These are phyloP conservation scores for Isaurus tuberculatus DNA, from an alignment of 92 coral and sea anemone genomes.

Conservation along the genomic window DNA sequence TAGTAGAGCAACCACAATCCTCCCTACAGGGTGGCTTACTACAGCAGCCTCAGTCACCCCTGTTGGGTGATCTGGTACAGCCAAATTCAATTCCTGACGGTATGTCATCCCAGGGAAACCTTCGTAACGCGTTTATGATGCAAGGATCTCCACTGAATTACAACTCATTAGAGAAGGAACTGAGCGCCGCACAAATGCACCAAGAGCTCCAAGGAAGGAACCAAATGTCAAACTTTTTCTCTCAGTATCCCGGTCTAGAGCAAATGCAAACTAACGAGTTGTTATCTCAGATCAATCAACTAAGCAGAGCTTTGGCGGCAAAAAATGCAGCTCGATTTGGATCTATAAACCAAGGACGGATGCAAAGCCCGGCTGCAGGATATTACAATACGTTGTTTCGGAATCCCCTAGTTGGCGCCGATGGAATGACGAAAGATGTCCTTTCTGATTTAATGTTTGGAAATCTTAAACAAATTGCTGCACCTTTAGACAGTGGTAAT, in stretches of 20 bases:
- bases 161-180: conserved; percentile 17
- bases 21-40: neutral
- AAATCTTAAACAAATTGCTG: conserved; percentile 67
- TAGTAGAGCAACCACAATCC: neutral
- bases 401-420: conserved; percentile 83
- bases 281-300: conserved; percentile 25
- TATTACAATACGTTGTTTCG: conserved; percentile 55
- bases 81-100: neutral
- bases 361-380: conserved; percentile 31
- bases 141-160: conserved; percentile 9
- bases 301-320: conserved; percentile 24
- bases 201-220: conserved; percentile 14
- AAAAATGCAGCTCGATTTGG: conserved; percentile 10
- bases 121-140: conserved; percentile 9
- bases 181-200: conserved; percentile 34
- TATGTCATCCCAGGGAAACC: neutral
- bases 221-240: neutral
- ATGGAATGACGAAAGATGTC: conserved; percentile 77
- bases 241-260: conserved; percentile 4
- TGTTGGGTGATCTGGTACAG: neutral
- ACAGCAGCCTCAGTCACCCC: neutral
- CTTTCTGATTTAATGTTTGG: conserved; percentile 86
- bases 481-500: conserved; percentile 36
- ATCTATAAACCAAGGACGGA: conserved; percentile 18
- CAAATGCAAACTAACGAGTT: conserved; percentile 4